Percentiles rank a stretch among this genome's conserved stretches.
Evolutionary conservation across 2,797 vertebrate genomes (phyloP).

Genomic region (Acrossocheilus wenchowensis): DNA sequence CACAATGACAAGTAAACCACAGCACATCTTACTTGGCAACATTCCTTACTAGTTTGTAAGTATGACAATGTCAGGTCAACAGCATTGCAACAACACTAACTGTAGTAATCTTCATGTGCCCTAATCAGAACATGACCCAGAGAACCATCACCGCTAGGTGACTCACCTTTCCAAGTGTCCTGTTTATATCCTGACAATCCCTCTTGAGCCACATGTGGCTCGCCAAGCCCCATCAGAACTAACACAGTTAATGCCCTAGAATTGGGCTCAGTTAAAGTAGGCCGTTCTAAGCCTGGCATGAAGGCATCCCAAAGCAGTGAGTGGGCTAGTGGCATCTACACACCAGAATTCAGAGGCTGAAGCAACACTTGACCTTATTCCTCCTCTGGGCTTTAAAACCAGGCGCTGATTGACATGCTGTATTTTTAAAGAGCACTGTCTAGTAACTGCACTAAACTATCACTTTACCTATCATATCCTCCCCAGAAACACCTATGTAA

Average conservation of each 20-base stretch:
- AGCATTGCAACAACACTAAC: not conserved
- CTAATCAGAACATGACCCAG: conserved; percentile 1
- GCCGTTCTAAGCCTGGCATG: conserved; percentile 49
- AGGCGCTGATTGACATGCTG: not conserved
- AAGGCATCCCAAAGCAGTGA: conserved; percentile 42
- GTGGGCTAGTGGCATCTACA: conserved; percentile 50
- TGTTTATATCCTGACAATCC: conserved; percentile 48
- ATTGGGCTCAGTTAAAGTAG: conserved; percentile 65
- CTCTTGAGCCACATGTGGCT: conserved; percentile 14
- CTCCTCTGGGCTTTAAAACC: not conserved
- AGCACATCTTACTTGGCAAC: not conserved
- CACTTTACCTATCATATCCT: not conserved
- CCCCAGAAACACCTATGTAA: not conserved
- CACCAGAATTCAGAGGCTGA: conserved; percentile 18
- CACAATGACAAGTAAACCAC: not conserved
- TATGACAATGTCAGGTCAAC: not conserved
- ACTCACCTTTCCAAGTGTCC: conserved; percentile 36
- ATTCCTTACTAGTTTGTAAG: not conserved
- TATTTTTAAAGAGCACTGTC: not conserved
- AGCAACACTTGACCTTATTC: conserved; percentile 2
- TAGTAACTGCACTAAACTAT: not conserved
- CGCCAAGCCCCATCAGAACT: conserved; percentile 50
- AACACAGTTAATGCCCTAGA: conserved; percentile 67
- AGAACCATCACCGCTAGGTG: not conserved
- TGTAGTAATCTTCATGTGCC: not conserved